Conservation (phyloP, 2,797 vertebrate species). For the Sarcophilus harrisii region DNA sequence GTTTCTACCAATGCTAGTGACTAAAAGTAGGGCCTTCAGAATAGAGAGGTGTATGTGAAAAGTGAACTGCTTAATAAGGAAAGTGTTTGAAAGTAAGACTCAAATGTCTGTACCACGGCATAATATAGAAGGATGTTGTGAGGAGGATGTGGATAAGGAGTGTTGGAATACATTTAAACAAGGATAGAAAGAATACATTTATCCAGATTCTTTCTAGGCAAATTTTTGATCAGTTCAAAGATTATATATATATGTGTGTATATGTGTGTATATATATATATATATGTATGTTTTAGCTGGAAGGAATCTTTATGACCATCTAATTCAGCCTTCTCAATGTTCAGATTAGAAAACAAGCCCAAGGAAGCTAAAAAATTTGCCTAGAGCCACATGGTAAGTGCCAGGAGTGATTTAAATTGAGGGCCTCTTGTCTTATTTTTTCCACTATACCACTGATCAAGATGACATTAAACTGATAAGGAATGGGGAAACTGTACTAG, state of each 20-base stretch:
- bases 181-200: not conserved
- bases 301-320: conserved; percentile 7
- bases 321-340: conserved; percentile 3
- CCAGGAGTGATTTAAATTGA: not conserved
- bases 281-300: conserved; percentile 18
- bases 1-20: not conserved
- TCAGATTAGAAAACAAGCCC: conserved; percentile 26
- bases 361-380: not conserved
- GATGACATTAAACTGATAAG: no score
- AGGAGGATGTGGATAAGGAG: no score
- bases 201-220: not conserved
- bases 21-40: not conserved
- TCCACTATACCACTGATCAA: no score
- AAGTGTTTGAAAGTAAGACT: not conserved
- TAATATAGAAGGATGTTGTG: not conserved
- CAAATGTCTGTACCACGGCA: not conserved
- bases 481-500: no score
- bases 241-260: not conserved
- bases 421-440: not conserved
- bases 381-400: conserved; percentile 1
- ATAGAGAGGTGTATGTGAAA: not conserved
- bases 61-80: not conserved
- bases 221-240: not conserved
- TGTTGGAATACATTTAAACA: not conserved
- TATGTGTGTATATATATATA: not conserved